Conservation (phyloP, 2,113 vertebrate species). For the Stegostoma tigrinum region DNA sequence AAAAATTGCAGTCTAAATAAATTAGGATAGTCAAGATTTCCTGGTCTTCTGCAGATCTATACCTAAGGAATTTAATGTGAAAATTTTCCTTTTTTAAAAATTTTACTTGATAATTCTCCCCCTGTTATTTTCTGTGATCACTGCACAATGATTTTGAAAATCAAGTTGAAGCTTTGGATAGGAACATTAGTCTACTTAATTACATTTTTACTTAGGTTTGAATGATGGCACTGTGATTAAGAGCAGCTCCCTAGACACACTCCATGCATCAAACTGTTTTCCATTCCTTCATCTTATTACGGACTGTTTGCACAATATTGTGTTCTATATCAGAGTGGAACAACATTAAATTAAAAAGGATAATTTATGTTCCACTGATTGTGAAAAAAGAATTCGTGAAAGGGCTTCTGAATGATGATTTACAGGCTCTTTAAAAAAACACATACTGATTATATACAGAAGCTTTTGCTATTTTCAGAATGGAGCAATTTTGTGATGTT, state of each 20-base stretch:
- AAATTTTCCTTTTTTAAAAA: neutral
- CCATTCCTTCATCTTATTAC: neutral
- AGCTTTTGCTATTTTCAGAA: neutral
- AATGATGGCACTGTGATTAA: neutral
- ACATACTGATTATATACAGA: neutral
- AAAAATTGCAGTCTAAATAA: neutral
- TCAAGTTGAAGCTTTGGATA: neutral
- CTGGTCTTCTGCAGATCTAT: neutral
- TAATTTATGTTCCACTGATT: conserved; percentile 8
- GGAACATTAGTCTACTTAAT: neutral
- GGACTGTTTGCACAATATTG: neutral
- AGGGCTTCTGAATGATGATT: neutral
- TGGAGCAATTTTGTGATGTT: conserved; percentile 29
- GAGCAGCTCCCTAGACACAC: neutral
- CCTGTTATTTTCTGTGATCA: neutral
- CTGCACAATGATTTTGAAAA: neutral
- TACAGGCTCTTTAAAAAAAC: neutral
- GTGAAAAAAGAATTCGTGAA: neutral
- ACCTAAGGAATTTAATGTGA: neutral
- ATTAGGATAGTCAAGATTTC: neutral
- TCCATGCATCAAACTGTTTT: neutral
- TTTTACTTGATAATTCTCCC: neutral
- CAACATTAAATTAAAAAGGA: neutral
- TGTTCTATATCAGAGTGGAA: neutral
- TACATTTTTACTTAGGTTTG: neutral